Evolutionary conservation across 2,888 invertebrate species (phyloP).

Genomic region (Aphodius sticticus): DNA sequence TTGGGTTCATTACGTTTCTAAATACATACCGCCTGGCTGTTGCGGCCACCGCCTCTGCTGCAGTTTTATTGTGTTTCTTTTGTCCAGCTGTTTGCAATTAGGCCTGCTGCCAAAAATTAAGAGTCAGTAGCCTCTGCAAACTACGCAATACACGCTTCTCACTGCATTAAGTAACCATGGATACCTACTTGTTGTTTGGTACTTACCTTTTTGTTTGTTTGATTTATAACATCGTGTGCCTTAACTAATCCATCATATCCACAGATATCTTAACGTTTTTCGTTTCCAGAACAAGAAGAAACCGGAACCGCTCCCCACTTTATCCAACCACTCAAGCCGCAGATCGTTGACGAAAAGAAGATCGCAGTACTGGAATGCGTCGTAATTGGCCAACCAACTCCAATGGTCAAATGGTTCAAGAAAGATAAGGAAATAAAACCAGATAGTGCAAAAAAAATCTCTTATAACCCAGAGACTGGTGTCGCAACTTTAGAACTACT

Average conservation of each 20-base stretch:
- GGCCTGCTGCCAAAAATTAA: constrained; percentile 37
- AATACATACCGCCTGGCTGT: background rate
- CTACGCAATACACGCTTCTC: constrained; percentile 20
- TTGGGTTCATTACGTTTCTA: constrained; percentile 35
- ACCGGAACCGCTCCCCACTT: constrained; percentile 73
- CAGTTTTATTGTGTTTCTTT: constrained; percentile 31
- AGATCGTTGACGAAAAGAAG: constrained; percentile 68
- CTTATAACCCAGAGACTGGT: constrained; percentile 70
- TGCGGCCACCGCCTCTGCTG: constrained; percentile 7
- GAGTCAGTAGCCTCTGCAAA: constrained; percentile 39
- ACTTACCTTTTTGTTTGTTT: constrained; percentile 18
- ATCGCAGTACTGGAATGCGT: constrained; percentile 72
- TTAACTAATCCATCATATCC: constrained; percentile 6
- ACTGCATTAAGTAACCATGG: constrained; percentile 31
- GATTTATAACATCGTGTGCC: background rate
- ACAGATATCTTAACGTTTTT: constrained; percentile 16
- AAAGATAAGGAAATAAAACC: constrained; percentile 69
- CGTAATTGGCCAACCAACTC: constrained; percentile 74
- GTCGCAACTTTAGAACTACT: constrained; percentile 69
- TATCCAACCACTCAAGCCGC: constrained; percentile 70
- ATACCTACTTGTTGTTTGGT: constrained; percentile 16
- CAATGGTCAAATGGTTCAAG: constrained; percentile 75
- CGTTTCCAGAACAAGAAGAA: constrained; percentile 71
- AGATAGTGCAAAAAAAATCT: constrained; percentile 64
- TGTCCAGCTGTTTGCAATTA: constrained; percentile 34